Conservation (phyloP, 2,888 invertebrate genomes). For the Yponomeuta malinellus region DNA sequence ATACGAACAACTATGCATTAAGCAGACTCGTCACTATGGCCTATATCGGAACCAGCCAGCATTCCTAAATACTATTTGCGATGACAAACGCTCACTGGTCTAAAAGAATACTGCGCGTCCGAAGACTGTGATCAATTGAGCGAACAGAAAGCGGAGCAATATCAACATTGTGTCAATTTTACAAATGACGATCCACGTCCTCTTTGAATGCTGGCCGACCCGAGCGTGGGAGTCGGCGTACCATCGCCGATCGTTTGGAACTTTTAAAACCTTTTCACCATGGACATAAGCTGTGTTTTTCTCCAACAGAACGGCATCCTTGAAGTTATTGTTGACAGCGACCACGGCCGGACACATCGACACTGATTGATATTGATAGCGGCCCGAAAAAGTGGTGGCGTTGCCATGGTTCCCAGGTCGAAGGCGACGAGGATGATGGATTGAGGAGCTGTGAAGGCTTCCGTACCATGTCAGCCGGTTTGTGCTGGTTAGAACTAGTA, state of each 20-base stretch:
- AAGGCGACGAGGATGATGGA: slow-evolving; percentile 6
- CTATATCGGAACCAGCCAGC: background rate
- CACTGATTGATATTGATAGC: slow-evolving; percentile 65
- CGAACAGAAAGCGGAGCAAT: slow-evolving; percentile 26
- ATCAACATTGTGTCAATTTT: slow-evolving; percentile 57
- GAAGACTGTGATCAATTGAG: too few relatives aligned
- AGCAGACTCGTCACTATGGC: too few relatives aligned
- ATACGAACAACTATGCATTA: too few relatives aligned
- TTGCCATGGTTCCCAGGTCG: slow-evolving; percentile 2
- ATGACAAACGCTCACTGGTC: background rate
- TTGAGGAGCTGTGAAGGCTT: background rate
- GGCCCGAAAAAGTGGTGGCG: slow-evolving; percentile 22
- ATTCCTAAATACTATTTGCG: background rate
- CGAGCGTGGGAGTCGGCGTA: slow-evolving; percentile 27
- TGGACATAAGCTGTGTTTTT: background rate
- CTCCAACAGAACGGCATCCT: background rate
- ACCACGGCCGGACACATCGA: slow-evolving; percentile 22
- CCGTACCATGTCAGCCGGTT: background rate
- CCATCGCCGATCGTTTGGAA: background rate
- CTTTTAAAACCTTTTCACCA: background rate
- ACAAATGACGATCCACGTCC: slow-evolving; percentile 42
- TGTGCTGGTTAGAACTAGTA: background rate
- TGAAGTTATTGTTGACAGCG: slow-evolving; percentile 13
- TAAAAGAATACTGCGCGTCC: background rate
- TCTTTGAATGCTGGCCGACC: slow-evolving; percentile 36